phyloP scores from a whole-genome alignment of 2,113 vertebrate genomes.

The Pseudorhombus dupliciocellatus region DNA sequence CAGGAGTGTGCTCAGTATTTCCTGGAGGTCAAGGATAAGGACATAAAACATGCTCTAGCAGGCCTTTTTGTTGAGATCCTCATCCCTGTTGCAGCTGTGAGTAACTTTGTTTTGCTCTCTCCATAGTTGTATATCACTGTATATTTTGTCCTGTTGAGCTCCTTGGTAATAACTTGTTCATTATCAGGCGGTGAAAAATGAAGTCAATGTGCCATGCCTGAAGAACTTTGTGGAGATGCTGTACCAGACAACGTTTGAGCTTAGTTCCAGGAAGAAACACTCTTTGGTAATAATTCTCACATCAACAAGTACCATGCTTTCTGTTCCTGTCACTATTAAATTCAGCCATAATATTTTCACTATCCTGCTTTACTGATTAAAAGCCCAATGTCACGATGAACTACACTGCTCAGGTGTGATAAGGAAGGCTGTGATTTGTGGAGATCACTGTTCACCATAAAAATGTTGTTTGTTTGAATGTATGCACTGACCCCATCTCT shows the following conservation, averaged over 20 bases:
- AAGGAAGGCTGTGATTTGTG: too few species aligned
- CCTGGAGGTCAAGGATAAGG: slow-evolving; percentile 99
- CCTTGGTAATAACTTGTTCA: slow-evolving; percentile 32
- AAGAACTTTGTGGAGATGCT: slow-evolving; percentile 99
- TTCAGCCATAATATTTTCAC: too few species aligned
- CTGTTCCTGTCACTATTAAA: neutral
- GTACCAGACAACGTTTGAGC: slow-evolving; percentile 98
- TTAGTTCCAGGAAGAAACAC: slow-evolving; percentile 99
- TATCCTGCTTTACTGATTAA: too few species aligned
- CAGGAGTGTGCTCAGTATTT: slow-evolving; percentile 99
- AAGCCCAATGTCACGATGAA: too few species aligned
- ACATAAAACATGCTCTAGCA: slow-evolving; percentile 96
- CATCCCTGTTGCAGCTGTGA: slow-evolving; percentile 98
- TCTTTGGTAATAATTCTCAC: slow-evolving; percentile 86
- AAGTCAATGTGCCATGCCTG: slow-evolving; percentile 99
- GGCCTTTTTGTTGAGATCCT: slow-evolving; percentile 99
- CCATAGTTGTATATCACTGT: neutral
- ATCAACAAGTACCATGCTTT: neutral
- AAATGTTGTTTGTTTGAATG: slow-evolving; percentile 1
- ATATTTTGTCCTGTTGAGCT: neutral
- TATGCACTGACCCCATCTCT: neutral
- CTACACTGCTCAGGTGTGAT: too few species aligned
- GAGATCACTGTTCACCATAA: too few species aligned
- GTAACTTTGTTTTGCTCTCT: slow-evolving; percentile 66
- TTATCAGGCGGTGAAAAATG: slow-evolving; percentile 97